phyloP scores from a whole-genome alignment of 2,797 vertebrate genomes.

The Cottoperca gobio region DNA sequence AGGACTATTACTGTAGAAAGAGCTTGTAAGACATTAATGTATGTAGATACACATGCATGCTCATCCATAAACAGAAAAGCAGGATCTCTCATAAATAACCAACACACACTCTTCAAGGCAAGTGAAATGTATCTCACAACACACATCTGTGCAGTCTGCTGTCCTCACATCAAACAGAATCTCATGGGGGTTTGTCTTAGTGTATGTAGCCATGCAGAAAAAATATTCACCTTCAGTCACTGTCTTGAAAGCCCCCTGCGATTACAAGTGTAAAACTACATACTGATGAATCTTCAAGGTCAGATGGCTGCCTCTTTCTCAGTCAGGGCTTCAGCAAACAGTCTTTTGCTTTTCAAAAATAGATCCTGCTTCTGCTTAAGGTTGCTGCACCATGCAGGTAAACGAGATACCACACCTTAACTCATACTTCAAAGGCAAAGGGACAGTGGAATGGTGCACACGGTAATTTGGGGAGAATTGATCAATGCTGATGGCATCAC shows the following conservation, averaged over 20 bases:
- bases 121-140: constrained; percentile 56
- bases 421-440: constrained; percentile 32
- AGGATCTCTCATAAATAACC: constrained; percentile 46
- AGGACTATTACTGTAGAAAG: constrained; percentile 69
- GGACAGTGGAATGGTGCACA: constrained; percentile 1
- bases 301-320: constrained; percentile 52
- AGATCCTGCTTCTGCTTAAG: constrained; percentile 24
- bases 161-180: constrained; percentile 82
- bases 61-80: constrained; percentile 37
- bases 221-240: constrained; percentile 67
- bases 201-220: constrained; percentile 81
- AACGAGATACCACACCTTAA: constrained; percentile 19
- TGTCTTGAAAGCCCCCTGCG: constrained; percentile 61
- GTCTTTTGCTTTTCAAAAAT: constrained; percentile 55
- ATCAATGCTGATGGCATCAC: constrained; percentile 29
- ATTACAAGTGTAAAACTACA: constrained; percentile 72
- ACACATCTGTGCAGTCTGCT: constrained; percentile 67
- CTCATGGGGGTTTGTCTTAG: constrained; percentile 78
- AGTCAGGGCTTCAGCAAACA: constrained; percentile 40
- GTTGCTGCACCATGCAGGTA: constrained; percentile 21
- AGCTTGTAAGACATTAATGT: constrained; percentile 65
- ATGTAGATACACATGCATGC: constrained; percentile 18
- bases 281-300: constrained; percentile 79
- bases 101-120: constrained; percentile 31
- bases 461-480: constrained; percentile 38